Conservation (phyloP, 2,797 vertebrate species). For the Neosalanx taihuensis region DNA sequence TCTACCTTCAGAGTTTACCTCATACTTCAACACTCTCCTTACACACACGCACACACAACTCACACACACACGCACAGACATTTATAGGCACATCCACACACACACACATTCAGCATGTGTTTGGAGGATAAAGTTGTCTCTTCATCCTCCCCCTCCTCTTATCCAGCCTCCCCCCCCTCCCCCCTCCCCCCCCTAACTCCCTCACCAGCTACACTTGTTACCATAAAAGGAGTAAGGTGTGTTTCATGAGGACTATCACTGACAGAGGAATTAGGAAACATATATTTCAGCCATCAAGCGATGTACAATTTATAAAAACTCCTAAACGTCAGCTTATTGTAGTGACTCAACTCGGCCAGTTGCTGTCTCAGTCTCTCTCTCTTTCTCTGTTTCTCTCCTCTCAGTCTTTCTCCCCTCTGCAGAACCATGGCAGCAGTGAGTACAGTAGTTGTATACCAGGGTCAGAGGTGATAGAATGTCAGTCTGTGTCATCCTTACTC, state of each 20-base stretch:
- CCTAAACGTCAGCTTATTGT: constrained; percentile 54
- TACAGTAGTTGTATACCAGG: neutral
- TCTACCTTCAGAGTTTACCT: constrained; percentile 5
- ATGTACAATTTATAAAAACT: constrained; percentile 58
- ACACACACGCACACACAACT: no score
- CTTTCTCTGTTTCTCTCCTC: neutral
- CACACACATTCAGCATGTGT: constrained; percentile 20
- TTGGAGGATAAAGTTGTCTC: neutral
- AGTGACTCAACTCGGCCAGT: constrained; percentile 30
- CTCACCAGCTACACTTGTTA: constrained; percentile 29
- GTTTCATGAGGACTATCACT: constrained; percentile 39
- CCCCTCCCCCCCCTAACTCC: constrained; percentile 5
- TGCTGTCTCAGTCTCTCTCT: neutral
- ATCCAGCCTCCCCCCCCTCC: no score
- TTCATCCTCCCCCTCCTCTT: neutral
- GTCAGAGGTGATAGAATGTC: neutral
- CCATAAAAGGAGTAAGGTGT: constrained; percentile 36
- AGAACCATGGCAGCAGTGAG: neutral
- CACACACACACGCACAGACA: neutral
- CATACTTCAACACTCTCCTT: no score
- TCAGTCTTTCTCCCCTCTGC: neutral
- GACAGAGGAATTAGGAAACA: constrained; percentile 36
- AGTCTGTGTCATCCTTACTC: neutral
- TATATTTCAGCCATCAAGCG: constrained; percentile 37
- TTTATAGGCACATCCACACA: constrained; percentile 3